Conservation (phyloP, 2,888 invertebrate species). For the Caenorhabditis becei region DNA sequence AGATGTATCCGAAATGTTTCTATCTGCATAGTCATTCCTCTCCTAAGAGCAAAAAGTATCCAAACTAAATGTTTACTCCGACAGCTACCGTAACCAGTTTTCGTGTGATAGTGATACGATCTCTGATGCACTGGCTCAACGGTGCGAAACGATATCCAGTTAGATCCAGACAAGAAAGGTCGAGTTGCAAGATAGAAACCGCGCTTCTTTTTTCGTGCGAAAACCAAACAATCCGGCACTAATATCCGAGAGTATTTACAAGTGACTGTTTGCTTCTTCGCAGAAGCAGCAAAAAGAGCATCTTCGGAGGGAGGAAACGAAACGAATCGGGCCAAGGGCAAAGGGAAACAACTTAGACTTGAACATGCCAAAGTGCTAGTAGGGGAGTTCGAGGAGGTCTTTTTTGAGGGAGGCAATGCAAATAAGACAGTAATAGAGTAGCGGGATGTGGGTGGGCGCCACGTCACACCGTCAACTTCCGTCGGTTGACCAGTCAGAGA, state of each 20-base stretch:
- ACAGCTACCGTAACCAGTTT: background rate
- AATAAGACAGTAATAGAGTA: background rate
- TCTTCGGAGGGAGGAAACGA: background rate
- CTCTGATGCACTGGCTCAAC: background rate
- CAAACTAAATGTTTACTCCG: background rate
- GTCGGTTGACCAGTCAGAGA: conserved; percentile 12
- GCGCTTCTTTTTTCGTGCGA: conserved; percentile 10
- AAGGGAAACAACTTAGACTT: conserved; percentile 17
- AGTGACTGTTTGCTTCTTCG: conserved; percentile 2
- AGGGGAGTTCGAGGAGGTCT: background rate
- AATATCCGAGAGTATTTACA: conserved; percentile 4
- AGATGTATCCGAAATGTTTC: background rate
- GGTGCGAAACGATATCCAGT: conserved; percentile 10
- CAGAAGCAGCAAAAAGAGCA: background rate
- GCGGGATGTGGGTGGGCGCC: background rate
- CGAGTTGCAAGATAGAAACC: background rate
- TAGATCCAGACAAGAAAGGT: background rate
- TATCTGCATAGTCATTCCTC: background rate
- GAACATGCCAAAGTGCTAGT: conserved; percentile 14
- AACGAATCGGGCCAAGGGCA: background rate
- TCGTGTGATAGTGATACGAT: conserved; percentile 1
- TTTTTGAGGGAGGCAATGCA: background rate
- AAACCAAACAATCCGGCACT: conserved; percentile 25
- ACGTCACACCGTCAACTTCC: background rate
- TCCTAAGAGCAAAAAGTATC: background rate